Conservation (phyloP, 2,888 invertebrate genomes). For the Apodemia zela region DNA sequence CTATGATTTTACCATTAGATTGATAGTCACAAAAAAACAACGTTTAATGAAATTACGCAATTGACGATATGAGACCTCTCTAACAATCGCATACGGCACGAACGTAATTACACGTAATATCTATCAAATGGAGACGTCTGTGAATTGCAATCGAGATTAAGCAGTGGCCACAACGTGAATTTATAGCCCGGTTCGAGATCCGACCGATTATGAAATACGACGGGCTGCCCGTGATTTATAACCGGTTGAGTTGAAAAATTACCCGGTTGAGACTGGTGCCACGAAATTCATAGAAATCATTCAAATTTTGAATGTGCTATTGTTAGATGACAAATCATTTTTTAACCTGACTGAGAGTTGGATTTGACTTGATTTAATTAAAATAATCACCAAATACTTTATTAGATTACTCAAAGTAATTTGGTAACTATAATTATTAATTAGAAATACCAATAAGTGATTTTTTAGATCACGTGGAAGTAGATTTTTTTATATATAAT, state of each 20-base stretch:
- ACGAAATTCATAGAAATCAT: not conserved
- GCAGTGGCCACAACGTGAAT: constrained; percentile 27
- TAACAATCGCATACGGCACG: not conserved
- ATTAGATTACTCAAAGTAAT: too few relatives aligned
- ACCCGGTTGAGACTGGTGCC: constrained; percentile 20
- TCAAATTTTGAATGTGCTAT: not conserved
- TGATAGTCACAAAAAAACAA: not conserved
- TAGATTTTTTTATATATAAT: too few relatives aligned
- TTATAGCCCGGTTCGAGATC: constrained; percentile 27
- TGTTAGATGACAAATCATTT: not conserved
- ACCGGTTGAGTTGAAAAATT: constrained; percentile 41
- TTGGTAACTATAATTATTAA: too few relatives aligned
- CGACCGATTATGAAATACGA: constrained; percentile 35
- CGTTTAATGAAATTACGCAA: not conserved
- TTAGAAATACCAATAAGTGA: too few relatives aligned
- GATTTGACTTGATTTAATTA: not conserved
- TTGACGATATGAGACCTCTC: not conserved
- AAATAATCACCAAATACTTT: too few relatives aligned
- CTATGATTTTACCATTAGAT: too few relatives aligned
- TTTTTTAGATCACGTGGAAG: too few relatives aligned
- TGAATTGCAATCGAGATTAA: constrained; percentile 22
- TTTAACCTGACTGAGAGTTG: not conserved
- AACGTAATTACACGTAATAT: constrained; percentile 6
- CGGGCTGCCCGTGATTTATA: constrained; percentile 47
- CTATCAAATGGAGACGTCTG: constrained; percentile 11